Conservation (phyloP, 2,113 vertebrate genomes). For the Campylomormyrus tamandua region DNA sequence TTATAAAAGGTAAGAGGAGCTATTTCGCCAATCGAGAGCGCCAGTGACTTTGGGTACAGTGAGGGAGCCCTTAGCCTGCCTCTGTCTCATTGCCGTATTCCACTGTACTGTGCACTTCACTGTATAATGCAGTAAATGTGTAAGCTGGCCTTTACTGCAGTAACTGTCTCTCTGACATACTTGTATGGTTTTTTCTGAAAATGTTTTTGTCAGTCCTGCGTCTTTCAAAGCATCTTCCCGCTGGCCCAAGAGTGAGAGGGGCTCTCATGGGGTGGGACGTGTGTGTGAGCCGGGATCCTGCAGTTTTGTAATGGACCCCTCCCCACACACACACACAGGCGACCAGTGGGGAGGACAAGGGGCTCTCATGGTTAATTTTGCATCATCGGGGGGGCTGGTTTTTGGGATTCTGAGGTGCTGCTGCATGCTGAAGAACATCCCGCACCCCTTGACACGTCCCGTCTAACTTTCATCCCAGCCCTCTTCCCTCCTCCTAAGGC, state of each 20-base stretch:
- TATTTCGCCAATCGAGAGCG: not conserved
- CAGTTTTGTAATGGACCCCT: not conserved
- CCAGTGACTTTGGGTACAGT: not conserved
- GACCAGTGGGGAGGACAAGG: not conserved
- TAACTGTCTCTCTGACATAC: not conserved
- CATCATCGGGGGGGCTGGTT: not conserved
- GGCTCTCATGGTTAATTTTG: not conserved
- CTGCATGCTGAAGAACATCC: not conserved
- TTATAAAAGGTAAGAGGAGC: conserved; percentile 80
- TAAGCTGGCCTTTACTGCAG: not conserved
- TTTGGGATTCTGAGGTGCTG: not conserved
- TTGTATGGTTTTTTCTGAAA: not conserved
- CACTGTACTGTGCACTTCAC: not conserved
- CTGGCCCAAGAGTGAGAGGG: not conserved
- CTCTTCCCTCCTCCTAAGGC: not conserved
- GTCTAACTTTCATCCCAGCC: not conserved
- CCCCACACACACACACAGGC: not conserved
- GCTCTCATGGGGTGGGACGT: not conserved
- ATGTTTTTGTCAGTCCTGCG: not conserved
- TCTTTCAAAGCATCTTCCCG: not conserved
- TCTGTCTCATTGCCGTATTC: not conserved
- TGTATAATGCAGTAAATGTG: not conserved
- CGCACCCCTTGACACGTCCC: not conserved
- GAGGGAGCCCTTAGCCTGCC: not conserved
- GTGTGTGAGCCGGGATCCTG: not conserved